A percentile compares a stretch with the other conserved stretches of the same genome.
These are phyloP conservation scores for Ciconia maguari DNA, from an alignment of 2,113 vertebrate genomes.

Conservation along the genomic window DNA sequence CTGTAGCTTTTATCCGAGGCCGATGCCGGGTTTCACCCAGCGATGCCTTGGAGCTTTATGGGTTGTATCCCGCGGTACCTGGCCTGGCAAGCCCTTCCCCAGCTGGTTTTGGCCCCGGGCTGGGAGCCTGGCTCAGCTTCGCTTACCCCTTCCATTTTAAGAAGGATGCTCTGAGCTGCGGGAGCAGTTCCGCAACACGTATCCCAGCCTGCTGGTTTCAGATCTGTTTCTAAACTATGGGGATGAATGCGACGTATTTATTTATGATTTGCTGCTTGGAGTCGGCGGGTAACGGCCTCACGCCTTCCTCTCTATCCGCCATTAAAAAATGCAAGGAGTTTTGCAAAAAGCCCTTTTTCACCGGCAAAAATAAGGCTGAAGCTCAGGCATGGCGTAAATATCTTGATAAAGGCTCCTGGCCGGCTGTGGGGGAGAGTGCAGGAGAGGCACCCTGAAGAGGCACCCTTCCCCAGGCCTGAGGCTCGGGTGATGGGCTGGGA, in stretches of 20 bases:
- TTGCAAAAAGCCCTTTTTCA: not conserved
- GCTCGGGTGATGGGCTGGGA: not conserved
- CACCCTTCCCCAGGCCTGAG: not conserved
- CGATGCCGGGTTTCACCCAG: not conserved
- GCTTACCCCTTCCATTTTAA: not conserved
- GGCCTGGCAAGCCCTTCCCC: not conserved
- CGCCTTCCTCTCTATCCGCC: not conserved
- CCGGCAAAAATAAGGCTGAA: too few species aligned
- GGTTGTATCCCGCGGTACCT: not conserved
- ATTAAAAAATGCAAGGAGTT: accelerated
- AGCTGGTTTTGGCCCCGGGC: not conserved
- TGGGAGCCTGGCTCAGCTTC: not conserved
- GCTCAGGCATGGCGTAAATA: too few species aligned
- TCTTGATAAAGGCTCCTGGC: not conserved
- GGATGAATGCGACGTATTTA: not conserved
- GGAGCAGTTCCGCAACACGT: too few species aligned
- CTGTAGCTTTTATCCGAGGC: not conserved
- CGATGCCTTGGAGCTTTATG: not conserved
- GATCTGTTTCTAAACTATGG: not conserved
- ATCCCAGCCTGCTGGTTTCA: not conserved
- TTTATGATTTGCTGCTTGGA: not conserved
- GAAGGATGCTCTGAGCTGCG: not conserved
- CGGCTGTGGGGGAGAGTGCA: not conserved
- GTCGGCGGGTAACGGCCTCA: accelerated
- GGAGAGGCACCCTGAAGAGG: too few species aligned